Percentiles rank a stretch among this genome's conserved stretches.
Evolutionary conservation across 2,113 vertebrate species (phyloP).

Genomic region (Paracanthobrama guichenoti): DNA sequence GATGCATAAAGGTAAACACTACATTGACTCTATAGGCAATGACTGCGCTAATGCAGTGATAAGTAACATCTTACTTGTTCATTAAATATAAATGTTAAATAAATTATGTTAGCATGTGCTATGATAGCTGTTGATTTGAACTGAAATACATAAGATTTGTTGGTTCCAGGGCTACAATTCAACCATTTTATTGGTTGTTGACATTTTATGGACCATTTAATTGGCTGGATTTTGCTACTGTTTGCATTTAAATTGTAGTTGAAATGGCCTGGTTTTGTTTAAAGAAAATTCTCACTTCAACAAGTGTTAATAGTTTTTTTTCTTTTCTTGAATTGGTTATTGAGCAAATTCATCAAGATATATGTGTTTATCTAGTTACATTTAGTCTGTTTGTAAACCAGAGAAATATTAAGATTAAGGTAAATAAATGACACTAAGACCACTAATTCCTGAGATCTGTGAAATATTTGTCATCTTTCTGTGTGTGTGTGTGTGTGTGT

Average conservation of each 20-base stretch:
- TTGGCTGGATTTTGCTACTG: not conserved
- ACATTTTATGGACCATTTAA: not conserved
- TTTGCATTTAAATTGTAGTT: not conserved
- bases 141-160: too few species aligned
- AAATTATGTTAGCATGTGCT: too few species aligned
- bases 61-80: too few species aligned
- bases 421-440: not conserved
- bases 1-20: too few species aligned
- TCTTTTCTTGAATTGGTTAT: not conserved
- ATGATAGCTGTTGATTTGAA: too few species aligned
- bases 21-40: too few species aligned
- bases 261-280: not conserved
- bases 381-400: not conserved
- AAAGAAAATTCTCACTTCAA: not conserved
- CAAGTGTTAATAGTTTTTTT: not conserved
- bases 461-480: not conserved
- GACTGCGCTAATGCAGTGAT: too few species aligned
- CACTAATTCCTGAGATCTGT: not conserved
- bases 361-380: not conserved
- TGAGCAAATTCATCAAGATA: not conserved
- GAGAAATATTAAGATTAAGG: not conserved
- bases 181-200: not conserved
- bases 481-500: not conserved
- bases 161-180: too few species aligned
- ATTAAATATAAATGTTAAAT: too few species aligned